These are phyloP conservation scores for Sitta carolinensis DNA, from an alignment of 2,797 vertebrate genomes.

Conservation along the genomic window DNA sequence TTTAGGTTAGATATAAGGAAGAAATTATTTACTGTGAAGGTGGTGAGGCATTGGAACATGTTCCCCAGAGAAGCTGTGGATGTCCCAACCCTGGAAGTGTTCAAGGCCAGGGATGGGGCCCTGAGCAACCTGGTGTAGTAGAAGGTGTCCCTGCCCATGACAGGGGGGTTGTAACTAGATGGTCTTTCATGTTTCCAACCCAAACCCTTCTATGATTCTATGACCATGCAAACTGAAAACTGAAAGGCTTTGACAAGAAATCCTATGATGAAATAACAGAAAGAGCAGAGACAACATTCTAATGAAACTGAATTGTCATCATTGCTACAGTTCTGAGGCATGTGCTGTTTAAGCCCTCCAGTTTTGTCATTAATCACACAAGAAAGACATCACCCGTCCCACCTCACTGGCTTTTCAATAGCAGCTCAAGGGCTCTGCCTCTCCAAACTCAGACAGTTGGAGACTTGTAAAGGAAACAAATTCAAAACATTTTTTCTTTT, in stretches of 20 bases:
- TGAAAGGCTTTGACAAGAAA: not conserved
- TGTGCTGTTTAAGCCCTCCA: not conserved
- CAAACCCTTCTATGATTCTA: not conserved
- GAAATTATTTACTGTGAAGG: not conserved
- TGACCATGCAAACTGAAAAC: not conserved
- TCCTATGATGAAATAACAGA: not conserved
- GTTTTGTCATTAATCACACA: not conserved
- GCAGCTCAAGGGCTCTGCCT: not conserved
- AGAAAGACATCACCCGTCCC: not conserved
- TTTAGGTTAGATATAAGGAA: not conserved
- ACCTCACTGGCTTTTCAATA: not conserved
- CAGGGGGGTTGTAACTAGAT: accelerated
- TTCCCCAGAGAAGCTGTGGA: not conserved
- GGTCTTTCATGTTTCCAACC: not conserved
- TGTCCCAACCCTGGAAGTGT: not conserved
- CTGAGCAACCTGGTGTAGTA: not conserved
- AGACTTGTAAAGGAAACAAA: not conserved
- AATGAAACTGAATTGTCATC: not conserved
- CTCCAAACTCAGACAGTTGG: not conserved
- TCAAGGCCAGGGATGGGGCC: not conserved
- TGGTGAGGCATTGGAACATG: not conserved
- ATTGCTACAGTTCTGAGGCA: not conserved
- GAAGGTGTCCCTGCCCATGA: not conserved
- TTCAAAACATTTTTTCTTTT: not conserved
- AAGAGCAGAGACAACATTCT: not conserved